A percentile compares a stretch with the other conserved stretches of the same genome.
Evolutionary conservation across 1,140 invertebrate species (phyloP).

Genomic region (Nasonia giraulti): DNA sequence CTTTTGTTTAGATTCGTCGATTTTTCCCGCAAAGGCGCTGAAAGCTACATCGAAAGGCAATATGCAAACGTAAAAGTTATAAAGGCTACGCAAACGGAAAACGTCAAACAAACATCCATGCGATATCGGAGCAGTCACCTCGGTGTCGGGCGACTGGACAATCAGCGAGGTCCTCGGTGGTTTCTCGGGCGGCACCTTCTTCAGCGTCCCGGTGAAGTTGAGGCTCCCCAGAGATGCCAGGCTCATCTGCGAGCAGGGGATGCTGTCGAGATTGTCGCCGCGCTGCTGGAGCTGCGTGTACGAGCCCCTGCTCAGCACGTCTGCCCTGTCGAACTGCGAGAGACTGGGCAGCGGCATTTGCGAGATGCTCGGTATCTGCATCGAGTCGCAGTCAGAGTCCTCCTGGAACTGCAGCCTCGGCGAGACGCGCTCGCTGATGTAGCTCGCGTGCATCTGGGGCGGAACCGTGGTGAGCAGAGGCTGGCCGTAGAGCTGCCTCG

Average conservation of each 20-base stretch:
- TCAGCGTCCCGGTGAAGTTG: constrained; percentile 69
- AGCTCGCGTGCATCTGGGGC: constrained; percentile 56
- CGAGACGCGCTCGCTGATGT: constrained; percentile 60
- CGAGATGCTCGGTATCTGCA: constrained; percentile 67
- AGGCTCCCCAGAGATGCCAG: constrained; percentile 48
- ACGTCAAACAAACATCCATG: background rate
- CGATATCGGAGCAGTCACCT: constrained; percentile 63
- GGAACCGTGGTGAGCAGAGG: constrained; percentile 59
- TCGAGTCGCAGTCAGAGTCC: constrained; percentile 57
- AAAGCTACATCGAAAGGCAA: background rate
- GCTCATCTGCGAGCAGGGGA: constrained; percentile 53
- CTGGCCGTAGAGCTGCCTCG: constrained; percentile 63
- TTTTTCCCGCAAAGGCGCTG: background rate
- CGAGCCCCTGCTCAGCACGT: constrained; percentile 58
- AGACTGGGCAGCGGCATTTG: constrained; percentile 68
- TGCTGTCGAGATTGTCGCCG: constrained; percentile 62
- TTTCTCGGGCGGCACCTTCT: constrained; percentile 72
- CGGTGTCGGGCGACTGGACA: constrained; percentile 69
- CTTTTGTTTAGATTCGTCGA: background rate
- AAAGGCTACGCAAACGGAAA: constrained; percentile 20
- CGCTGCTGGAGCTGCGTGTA: constrained; percentile 64
- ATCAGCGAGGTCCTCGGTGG: constrained; percentile 72
- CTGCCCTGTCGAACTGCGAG: constrained; percentile 67
- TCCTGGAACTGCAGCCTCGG: constrained; percentile 62
- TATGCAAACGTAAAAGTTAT: background rate